Evolutionary conservation across 2,888 invertebrate species (phyloP).

Genomic region (Volucella inflata): DNA sequence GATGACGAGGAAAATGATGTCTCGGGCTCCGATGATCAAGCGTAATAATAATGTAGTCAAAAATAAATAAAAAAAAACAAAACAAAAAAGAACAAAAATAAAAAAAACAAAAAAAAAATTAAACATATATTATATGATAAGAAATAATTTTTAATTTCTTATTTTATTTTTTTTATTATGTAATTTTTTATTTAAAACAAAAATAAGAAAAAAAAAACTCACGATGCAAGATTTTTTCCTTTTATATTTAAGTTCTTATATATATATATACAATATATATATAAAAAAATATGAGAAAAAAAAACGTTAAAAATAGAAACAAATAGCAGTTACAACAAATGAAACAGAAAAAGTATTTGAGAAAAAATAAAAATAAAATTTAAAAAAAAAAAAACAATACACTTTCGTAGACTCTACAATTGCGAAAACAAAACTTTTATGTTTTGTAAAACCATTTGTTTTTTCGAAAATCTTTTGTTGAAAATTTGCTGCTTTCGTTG

Average conservation of each 20-base stretch:
- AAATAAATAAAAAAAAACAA: conserved; percentile 77
- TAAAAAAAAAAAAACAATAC: conserved; percentile 59
- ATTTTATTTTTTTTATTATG: conserved; percentile 83
- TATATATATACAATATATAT: conserved; percentile 75
- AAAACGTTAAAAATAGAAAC: conserved; percentile 72
- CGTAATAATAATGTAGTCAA: conserved; percentile 84
- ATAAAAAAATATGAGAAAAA: conserved; percentile 75
- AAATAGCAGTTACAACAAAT: conserved; percentile 72
- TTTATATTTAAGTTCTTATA: conserved; percentile 79
- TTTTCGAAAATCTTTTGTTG: too few relatives aligned
- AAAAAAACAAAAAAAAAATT: conserved; percentile 79
- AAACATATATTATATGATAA: conserved; percentile 82
- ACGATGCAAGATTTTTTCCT: conserved; percentile 79
- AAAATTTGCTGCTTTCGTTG: conserved; percentile 49
- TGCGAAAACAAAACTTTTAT: conserved; percentile 51
- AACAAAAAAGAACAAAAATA: conserved; percentile 76
- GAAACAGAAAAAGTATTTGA: conserved; percentile 70
- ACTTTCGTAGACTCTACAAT: conserved; percentile 68
- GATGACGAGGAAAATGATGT: conserved; percentile 83
- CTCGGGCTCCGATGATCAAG: conserved; percentile 83
- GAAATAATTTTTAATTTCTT: conserved; percentile 83
- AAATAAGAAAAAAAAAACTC: conserved; percentile 79
- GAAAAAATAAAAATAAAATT: conserved; percentile 71
- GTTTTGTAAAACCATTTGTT: conserved; percentile 40
- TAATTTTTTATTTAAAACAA: conserved; percentile 82